Percentiles rank a stretch among this genome's conserved stretches.
Conservation (phyloP, 2,113 vertebrate species). For the Electrona antarctica region DNA sequence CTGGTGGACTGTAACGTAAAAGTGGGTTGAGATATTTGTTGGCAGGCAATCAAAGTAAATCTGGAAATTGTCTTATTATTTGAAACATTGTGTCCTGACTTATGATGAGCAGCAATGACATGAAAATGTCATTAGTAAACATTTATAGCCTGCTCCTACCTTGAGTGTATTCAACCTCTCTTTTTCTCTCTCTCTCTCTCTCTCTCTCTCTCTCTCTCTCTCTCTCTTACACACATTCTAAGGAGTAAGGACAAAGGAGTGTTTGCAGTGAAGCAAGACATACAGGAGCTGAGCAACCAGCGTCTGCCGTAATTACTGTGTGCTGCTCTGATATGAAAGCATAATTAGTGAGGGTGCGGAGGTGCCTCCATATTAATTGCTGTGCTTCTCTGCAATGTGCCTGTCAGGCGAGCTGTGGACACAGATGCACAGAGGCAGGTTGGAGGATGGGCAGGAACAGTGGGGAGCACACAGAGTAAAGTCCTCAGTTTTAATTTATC, state of each 20-base stretch:
- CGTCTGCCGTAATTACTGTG: conserved; percentile 72
- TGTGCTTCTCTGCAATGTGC: conserved; percentile 54
- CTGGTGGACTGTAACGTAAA: too few relatives aligned
- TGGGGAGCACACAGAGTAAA: neutral
- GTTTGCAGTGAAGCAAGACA: conserved; percentile 45
- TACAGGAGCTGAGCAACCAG: conserved; percentile 42
- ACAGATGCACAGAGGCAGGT: conserved; percentile 32
- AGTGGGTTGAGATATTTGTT: too few relatives aligned
- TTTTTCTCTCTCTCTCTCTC: neutral
- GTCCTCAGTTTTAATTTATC: neutral
- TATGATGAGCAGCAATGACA: too few relatives aligned
- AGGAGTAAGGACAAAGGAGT: conserved; percentile 25
- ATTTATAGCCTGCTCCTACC: too few relatives aligned
- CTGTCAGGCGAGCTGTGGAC: conserved; percentile 46
- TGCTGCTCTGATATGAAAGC: conserved; percentile 66
- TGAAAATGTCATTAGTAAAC: too few relatives aligned
- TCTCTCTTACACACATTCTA: too few relatives aligned
- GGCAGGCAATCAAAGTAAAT: too few relatives aligned
- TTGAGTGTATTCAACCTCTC: too few relatives aligned
- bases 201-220: neutral
- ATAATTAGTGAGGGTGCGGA: conserved; percentile 71
- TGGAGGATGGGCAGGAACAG: conserved; percentile 59
- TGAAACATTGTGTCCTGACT: too few relatives aligned
- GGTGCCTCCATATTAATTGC: conserved; percentile 66
- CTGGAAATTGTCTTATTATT: too few relatives aligned